phyloP scores from a whole-genome alignment of 2,797 vertebrate species.

The Pagetopsis macropterus region DNA sequence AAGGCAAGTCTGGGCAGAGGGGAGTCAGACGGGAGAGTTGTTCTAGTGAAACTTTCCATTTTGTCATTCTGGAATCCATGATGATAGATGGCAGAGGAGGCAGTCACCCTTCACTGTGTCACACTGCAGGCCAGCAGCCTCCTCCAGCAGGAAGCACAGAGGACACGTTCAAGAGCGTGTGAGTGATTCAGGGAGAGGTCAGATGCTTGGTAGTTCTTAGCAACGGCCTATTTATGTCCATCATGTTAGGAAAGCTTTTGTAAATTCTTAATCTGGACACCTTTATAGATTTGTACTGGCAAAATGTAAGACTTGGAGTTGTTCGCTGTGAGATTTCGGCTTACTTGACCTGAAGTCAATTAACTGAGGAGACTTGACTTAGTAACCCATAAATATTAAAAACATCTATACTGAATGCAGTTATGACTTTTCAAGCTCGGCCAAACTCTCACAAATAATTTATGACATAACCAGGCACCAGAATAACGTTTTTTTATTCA shows the following conservation, averaged over 20 bases:
- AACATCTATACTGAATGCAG: background rate
- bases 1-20: constrained; percentile 64
- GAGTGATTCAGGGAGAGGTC: background rate
- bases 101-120: constrained; percentile 44
- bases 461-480: too few relatives aligned
- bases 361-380: background rate
- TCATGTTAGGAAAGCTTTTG: background rate
- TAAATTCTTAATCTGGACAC: background rate
- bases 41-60: constrained; percentile 72
- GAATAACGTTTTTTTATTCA: background rate
- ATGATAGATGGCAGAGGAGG: constrained; percentile 66
- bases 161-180: constrained; percentile 12
- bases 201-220: background rate
- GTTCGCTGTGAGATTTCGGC: background rate
- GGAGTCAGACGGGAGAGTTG: constrained; percentile 31
- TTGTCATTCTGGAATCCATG: constrained; percentile 72
- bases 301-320: background rate
- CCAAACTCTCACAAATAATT: background rate
- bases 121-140: constrained; percentile 33
- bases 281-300: background rate
- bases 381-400: background rate
- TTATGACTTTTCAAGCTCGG: background rate
- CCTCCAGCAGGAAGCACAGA: constrained; percentile 24
- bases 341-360: background rate
- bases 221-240: background rate